Evolutionary conservation across 2,797 vertebrate genomes (phyloP), one percentile per base, ranked within the genome.

Genomic region (Alfaro cultratus): DNA sequence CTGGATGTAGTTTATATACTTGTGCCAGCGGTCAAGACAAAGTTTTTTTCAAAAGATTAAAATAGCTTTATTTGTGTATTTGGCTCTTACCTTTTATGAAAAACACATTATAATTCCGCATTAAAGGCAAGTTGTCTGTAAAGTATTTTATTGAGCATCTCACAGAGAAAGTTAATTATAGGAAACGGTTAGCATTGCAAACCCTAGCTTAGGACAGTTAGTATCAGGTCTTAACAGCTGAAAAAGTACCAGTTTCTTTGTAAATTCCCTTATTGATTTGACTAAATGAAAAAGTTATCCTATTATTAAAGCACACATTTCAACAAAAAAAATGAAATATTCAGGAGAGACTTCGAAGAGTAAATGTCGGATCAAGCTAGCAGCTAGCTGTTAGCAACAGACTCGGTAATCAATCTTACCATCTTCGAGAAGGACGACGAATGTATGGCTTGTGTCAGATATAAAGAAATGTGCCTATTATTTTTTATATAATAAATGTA

Each of bases 391-490:
- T 87, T 92, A 93, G 92, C 91, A 36, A 34, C 18, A 73, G 55
- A 77, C 82, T 87, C 80, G 74, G 29, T 51, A 60, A 43, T 68
- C n/a, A n/a, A 55, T 91, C 95, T 94, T 88, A 95, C 95, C 95
- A 95, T 95, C 83, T 94, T 94, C 81, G 82, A 80, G 79, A 82
- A 82, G 45, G 74, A 82, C 16, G 45, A 5, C 34, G 60, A 73
- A 4, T 71, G 47, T 82, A 45, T 80, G 74, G 79, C 29, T 41
- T 75, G 16, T 60, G 73, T 85, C 82, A 79, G 82, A 76, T 85
- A 75, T 47, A 64, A 78, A 21, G 49, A 71, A 39, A 16, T 11
- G 64, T 83, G 84, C 82, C 53, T 26, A 68, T 75, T 31, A 26
- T 72, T 62, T 53, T 80, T 11, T 1, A 26, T 77, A 67, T 71